These are phyloP conservation scores for Cirrhinus molitorella DNA, from an alignment of 2,797 vertebrate genomes.

Conservation along the genomic window DNA sequence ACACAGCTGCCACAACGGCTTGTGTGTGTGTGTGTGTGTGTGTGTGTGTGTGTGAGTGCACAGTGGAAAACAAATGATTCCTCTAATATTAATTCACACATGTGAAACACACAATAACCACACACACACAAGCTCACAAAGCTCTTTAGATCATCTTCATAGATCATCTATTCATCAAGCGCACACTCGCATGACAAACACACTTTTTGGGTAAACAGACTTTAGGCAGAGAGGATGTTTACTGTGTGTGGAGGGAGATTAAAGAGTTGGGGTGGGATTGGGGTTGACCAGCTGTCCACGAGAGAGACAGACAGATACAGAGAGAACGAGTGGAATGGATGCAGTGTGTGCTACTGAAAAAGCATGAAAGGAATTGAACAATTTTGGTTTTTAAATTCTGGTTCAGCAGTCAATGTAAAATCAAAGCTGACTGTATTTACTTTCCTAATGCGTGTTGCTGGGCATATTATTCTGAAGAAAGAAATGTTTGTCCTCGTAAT, in stretches of 20 bases:
- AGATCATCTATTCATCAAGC: constrained; percentile 32
- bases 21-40: constrained; percentile 37
- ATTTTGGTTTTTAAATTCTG: neutral
- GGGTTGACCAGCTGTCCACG: constrained; percentile 70
- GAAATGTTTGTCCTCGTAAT: neutral
- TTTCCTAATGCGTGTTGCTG: neutral
- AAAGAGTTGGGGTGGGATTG: constrained; percentile 61
- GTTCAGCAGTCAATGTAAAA: neutral
- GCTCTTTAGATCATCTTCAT: constrained; percentile 39
- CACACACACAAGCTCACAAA: constrained; percentile 61
- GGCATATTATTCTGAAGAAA: neutral
- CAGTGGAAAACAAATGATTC: constrained; percentile 66
- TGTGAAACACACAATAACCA: constrained; percentile 48
- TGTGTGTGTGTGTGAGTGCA: constrained; percentile 47
- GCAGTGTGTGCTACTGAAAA: neutral
- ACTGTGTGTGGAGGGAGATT: constrained; percentile 70
- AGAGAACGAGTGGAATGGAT: constrained; percentile 10
- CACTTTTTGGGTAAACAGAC: constrained; percentile 56
- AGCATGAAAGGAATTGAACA: constrained; percentile 41
- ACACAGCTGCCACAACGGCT: constrained; percentile 51
- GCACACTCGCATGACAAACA: constrained; percentile 29
- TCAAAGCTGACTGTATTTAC: neutral
- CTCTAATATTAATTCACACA: constrained; percentile 56
- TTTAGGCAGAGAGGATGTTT: constrained; percentile 67
- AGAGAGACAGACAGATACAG: neutral